Base-by-base conservation (phyloP, 1,140 invertebrate genomes). In the Calycopis cecrops region DNA sequence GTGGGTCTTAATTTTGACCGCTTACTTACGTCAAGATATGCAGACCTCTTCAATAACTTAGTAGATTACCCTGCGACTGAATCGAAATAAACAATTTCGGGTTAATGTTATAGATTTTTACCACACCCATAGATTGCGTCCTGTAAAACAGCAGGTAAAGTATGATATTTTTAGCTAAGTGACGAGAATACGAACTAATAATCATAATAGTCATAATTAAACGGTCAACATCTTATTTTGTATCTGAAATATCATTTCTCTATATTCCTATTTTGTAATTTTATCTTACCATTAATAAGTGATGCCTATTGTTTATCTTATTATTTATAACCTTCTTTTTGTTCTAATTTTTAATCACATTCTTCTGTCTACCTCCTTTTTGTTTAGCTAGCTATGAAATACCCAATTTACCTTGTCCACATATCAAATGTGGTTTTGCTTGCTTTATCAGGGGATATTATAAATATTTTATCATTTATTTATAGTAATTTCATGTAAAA, bases 311-410 rank as follows among this genome's bases (percentile, higher is more conserved):
- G 40, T 44, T 44, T 44, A 16, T 44, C 14, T 9, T 16, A 16
- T 44, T 44, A 44, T 8, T 44, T 16, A 44, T 44, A 44, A 44
- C 40, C 40, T 44, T 44, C 9, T 44, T 37, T 44, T 44, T 14
- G n/a, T 40, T 3, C n/a, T 14, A 44, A 44, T 16, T 28, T 28
- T 28, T 2, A 28, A 44, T 44, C 4, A 44, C 12, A 12, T 8
- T 40, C 16, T 44, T 0, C 12, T 16, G 12, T 44, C 40, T 44
- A 44, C 40, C 40, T 44, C 2, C 40, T 16, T 16, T 9, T 44
- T 42, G 16, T 42, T 44, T 44, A 28, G 21, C 2, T 3, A 28
- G 21, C 21, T 28, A 44, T 44, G 14, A 44, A 9, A 14, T 44
- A 44, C 40, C 8, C 6, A 44, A 11, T 8, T 28, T 28, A 28